A percentile compares a stretch with the other conserved stretches of the same genome.
Conservation (phyloP, 2,113 vertebrate genomes). For the Gymnorhina tibicen region DNA sequence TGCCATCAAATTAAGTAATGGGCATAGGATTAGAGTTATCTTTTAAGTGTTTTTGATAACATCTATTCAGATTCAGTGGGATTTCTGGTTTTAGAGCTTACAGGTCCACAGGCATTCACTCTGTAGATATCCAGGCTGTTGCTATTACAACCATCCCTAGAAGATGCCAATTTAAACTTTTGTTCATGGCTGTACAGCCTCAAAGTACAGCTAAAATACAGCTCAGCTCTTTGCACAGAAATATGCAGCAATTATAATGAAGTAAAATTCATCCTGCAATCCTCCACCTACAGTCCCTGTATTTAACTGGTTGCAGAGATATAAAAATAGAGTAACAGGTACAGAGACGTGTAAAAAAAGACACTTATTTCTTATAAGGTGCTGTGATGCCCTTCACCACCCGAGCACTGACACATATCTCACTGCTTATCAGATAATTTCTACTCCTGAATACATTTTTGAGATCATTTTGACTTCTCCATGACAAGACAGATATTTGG, state of each 20-base stretch:
- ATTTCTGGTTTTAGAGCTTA: neutral
- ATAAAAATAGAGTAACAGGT: conserved; percentile 20
- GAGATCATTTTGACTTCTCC: neutral
- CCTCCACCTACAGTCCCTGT: neutral
- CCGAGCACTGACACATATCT: neutral
- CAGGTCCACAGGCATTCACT: neutral
- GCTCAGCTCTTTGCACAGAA: conserved; percentile 5
- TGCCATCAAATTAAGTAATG: neutral
- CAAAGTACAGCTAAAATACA: neutral
- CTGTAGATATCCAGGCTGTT: neutral
- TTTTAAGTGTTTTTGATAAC: neutral
- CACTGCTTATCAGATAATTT: neutral
- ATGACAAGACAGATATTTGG: neutral
- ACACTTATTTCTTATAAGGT: neutral
- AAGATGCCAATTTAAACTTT: neutral
- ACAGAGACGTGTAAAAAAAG: neutral
- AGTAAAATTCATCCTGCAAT: neutral
- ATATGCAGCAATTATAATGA: neutral
- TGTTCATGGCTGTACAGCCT: neutral
- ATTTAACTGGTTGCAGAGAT: neutral
- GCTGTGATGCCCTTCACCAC: neutral
- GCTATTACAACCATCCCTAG: neutral
- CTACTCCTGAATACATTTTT: neutral
- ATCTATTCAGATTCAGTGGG: neutral
- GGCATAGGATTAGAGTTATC: neutral